Evolutionary conservation across 2,797 vertebrate species (phyloP).

Genomic region (Gymnocypris eckloni): DNA sequence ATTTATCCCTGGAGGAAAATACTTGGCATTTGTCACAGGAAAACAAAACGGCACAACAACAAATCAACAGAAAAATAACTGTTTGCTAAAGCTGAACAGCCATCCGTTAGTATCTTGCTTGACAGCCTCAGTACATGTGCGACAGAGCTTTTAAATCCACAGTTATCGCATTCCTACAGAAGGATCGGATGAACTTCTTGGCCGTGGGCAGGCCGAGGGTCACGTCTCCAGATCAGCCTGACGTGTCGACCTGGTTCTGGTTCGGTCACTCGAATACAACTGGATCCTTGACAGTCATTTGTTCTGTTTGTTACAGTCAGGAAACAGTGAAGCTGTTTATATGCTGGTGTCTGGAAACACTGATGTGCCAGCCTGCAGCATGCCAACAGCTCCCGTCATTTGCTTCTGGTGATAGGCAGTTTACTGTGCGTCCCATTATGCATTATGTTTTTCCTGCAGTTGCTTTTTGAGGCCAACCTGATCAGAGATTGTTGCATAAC

Average conservation of each 20-base stretch:
- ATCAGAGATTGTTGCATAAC: not conserved
- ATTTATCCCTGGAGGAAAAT: constrained; percentile 35
- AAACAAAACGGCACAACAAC: constrained; percentile 11
- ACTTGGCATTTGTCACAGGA: not conserved
- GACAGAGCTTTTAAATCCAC: not conserved
- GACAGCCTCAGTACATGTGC: not conserved
- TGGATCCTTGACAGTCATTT: not conserved
- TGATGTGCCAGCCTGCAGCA: constrained; percentile 21
- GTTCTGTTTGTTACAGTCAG: not conserved
- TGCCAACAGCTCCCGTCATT: not conserved
- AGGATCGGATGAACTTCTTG: not conserved
- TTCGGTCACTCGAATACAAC: not conserved
- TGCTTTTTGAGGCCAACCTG: not conserved
- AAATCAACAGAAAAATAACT: constrained; percentile 21
- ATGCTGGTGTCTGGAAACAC: constrained; percentile 1
- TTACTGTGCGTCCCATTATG: not conserved
- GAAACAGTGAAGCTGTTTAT: not conserved
- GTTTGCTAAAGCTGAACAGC: constrained; percentile 22
- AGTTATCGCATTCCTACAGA: constrained; percentile 12
- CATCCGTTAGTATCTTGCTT: not conserved
- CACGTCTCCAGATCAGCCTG: constrained; percentile 3
- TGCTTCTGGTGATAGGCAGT: constrained; percentile 35
- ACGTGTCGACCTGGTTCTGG: not conserved
- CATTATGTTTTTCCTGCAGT: not conserved
- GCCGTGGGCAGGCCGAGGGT: not conserved